Percentiles rank a stretch among this genome's conserved stretches.
Conservation (phyloP, 2,888 invertebrate species). For the Trypoxylon attenuatum region DNA sequence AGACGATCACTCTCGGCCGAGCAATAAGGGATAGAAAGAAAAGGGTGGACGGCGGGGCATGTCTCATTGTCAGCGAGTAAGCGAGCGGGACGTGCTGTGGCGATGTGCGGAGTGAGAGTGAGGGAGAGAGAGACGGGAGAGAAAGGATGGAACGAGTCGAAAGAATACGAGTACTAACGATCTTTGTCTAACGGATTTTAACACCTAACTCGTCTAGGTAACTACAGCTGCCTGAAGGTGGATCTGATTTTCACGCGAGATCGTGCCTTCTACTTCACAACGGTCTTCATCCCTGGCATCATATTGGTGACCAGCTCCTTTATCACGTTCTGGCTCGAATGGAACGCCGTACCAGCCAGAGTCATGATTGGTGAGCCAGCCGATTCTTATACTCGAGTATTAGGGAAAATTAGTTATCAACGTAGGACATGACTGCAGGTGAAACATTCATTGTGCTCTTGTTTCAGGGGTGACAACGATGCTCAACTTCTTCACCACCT, state of each 20-base stretch:
- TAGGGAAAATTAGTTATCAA: too few species aligned
- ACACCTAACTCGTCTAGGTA: slow-evolving; percentile 78
- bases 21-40: too few species aligned
- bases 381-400: background rate
- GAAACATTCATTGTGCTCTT: background rate
- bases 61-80: too few species aligned
- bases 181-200: too few species aligned
- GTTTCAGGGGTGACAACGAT: slow-evolving; percentile 93
- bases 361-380: slow-evolving; percentile 92
- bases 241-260: slow-evolving; percentile 95
- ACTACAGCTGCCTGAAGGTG: slow-evolving; percentile 97
- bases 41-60: too few species aligned
- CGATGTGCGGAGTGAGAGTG: too few species aligned
- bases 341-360: slow-evolving; percentile 97
- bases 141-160: background rate
- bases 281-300: slow-evolving; percentile 97
- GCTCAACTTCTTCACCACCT: slow-evolving; percentile 98
- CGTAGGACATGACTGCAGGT: background rate
- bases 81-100: too few species aligned
- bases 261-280: slow-evolving; percentile 97
- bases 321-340: slow-evolving; percentile 98
- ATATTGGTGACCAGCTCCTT: slow-evolving; percentile 97
- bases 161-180: background rate
- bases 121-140: background rate
- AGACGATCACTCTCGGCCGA: too few species aligned